phyloP scores from a whole-genome alignment of 2,113 vertebrate genomes.

The Lucifuga dentata region DNA sequence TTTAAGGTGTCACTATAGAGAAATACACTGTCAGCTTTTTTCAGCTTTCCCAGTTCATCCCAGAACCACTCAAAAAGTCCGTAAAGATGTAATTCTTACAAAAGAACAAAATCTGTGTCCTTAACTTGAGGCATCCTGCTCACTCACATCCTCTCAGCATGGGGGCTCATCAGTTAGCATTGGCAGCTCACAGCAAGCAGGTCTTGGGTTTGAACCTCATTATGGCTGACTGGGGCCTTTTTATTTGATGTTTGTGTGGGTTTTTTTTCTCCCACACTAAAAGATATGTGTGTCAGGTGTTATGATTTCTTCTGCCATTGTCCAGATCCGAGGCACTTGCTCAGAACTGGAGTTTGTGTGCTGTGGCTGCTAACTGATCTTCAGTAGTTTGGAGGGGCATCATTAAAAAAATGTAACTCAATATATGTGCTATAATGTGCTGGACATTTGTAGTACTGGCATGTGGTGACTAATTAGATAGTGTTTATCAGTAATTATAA shows the following conservation, averaged over 20 bases:
- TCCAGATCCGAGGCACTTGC: not conserved
- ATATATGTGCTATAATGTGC: conserved; percentile 16
- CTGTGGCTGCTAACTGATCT: not conserved
- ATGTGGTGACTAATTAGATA: conserved; percentile 12
- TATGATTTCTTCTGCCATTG: not conserved
- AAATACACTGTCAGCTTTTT: conserved; percentile 1
- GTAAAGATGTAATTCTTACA: not conserved
- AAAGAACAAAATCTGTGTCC: not conserved
- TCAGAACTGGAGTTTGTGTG: not conserved
- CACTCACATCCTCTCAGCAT: not conserved
- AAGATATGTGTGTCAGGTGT: conserved; percentile 3
- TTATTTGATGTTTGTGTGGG: not conserved
- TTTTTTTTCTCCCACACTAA: not conserved
- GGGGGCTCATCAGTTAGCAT: no score
- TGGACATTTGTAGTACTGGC: conserved; percentile 4
- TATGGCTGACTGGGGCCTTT: not conserved
- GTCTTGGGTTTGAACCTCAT: conserved; percentile 3
- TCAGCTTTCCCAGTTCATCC: not conserved
- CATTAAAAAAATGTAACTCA: not conserved
- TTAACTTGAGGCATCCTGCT: not conserved
- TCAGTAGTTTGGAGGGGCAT: not conserved
- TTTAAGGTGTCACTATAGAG: conserved; percentile 1
- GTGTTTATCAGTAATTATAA: conserved; percentile 25
- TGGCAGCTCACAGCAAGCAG: no score
- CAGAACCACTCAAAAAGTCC: not conserved